Conservation (phyloP, 2,888 invertebrate species). For the Heteromurus nitidus region DNA sequence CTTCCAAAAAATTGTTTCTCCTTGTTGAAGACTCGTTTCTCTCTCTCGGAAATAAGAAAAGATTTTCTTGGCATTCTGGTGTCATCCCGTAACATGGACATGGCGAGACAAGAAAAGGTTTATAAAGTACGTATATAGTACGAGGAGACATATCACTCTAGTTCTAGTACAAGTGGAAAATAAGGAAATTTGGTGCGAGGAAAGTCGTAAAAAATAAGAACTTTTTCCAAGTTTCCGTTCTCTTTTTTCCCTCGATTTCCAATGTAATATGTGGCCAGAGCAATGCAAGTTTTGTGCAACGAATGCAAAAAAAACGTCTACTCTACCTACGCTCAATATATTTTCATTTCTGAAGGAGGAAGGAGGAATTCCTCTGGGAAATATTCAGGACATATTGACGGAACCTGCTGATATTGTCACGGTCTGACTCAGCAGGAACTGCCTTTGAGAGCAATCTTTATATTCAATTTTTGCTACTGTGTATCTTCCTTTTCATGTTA, state of each 20-base stretch:
- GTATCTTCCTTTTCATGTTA: background rate
- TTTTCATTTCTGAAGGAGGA: no score
- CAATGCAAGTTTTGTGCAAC: no score
- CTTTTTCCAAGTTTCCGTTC: conserved; percentile 43
- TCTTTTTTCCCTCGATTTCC: conserved; percentile 19
- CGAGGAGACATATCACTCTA: no score
- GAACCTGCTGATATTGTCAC: conserved; percentile 52
- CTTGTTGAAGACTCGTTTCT: no score
- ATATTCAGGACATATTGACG: conserved; percentile 56
- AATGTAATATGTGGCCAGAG: no score
- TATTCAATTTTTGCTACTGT: conserved; percentile 26
- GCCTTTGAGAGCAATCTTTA: background rate
- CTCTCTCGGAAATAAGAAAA: background rate
- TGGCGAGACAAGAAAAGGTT: background rate
- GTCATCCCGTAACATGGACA: no score
- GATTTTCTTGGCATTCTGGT: background rate
- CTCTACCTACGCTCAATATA: no score
- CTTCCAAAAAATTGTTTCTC: no score
- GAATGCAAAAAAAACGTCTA: no score
- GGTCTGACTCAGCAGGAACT: conserved; percentile 50
- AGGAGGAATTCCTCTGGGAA: conserved; percentile 44
- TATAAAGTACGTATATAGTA: background rate
- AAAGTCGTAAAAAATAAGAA: conserved; percentile 50
- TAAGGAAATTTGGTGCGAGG: conserved; percentile 27
- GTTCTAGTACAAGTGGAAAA: conserved; percentile 1